phyloP scores from a whole-genome alignment of 2,797 vertebrate species.

The Astyanax mexicanus region DNA sequence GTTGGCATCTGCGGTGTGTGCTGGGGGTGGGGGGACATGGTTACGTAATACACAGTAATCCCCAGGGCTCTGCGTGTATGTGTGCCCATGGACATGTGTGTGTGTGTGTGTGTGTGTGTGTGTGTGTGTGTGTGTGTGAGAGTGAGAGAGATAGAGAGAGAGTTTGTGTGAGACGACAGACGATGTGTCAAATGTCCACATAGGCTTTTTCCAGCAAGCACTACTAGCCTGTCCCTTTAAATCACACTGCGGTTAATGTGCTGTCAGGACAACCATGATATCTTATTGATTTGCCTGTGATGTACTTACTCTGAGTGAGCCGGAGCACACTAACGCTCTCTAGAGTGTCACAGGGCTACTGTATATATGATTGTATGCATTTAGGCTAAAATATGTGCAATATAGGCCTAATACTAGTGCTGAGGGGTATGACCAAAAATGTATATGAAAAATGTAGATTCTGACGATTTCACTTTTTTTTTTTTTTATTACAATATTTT shows the following conservation, averaged over 20 bases:
- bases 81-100: background rate
- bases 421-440: no score
- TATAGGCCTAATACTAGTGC: no score
- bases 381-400: background rate
- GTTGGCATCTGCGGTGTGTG: slow-evolving; percentile 27
- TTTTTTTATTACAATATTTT: no score
- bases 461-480: no score
- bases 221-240: slow-evolving; percentile 6
- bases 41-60: slow-evolving; percentile 56
- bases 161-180: slow-evolving; percentile 18
- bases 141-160: slow-evolving; percentile 39
- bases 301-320: slow-evolving; percentile 4
- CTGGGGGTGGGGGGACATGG: background rate
- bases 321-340: background rate
- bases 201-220: slow-evolving; percentile 13
- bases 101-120: slow-evolving; percentile 3
- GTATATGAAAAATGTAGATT: no score
- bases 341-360: background rate
- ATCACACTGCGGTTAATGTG: slow-evolving; percentile 10
- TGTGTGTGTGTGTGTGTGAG: slow-evolving; percentile 45
- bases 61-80: slow-evolving; percentile 33
- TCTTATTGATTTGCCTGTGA: slow-evolving; percentile 9
- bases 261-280: slow-evolving; percentile 22
- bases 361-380: slow-evolving; percentile 23
- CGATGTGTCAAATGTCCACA: slow-evolving; percentile 16